Percentiles rank a stretch among this genome's conserved stretches.
Evolutionary conservation across 92 coral and sea anemone genomes (phyloP).

Genomic region (Virgularia gustaviana): DNA sequence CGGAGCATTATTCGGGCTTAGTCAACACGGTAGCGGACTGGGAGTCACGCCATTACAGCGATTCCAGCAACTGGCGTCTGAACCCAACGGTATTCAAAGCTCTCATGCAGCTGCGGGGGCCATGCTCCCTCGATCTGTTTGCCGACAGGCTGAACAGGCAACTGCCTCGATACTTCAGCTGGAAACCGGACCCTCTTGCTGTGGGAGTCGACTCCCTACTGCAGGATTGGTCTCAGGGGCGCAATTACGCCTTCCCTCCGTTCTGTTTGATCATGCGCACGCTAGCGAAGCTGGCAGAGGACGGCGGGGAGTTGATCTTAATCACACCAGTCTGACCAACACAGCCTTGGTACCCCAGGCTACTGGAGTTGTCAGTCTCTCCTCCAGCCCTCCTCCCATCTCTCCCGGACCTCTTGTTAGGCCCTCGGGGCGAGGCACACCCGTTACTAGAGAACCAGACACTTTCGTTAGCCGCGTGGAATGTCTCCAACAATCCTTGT

Average conservation of each 20-base stretch:
- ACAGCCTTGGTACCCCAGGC: no score
- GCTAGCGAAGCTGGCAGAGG: constrained; percentile 26
- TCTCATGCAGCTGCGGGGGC: no score
- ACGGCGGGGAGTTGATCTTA: constrained; percentile 17
- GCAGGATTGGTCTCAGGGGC: constrained; percentile 21
- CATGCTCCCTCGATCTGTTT: constrained; percentile 21
- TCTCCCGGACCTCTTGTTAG: constrained; percentile 1
- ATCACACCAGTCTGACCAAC: constrained; percentile 47
- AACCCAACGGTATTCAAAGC: constrained; percentile 37
- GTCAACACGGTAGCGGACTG: constrained; percentile 47
- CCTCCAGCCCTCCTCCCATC: constrained; percentile 11
- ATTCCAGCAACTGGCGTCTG: background rate
- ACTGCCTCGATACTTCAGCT: no score
- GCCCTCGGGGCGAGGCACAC: background rate
- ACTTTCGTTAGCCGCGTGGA: constrained; percentile 50
- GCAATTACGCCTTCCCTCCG: constrained; percentile 41
- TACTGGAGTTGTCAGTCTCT: constrained; percentile 14
- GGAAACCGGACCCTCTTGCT: constrained; percentile 46
- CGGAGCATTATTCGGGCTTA: constrained; percentile 48
- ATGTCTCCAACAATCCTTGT: constrained; percentile 23
- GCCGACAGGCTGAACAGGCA: no score
- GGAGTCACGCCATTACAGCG: constrained; percentile 41
- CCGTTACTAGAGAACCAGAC: constrained; percentile 25
- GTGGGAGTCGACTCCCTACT: no score
- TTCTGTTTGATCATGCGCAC: constrained; percentile 41